Evolutionary conservation across 2,797 vertebrate genomes (phyloP), one percentile per base, ranked within the genome.

Genomic region (Pyrocephalus nanus): DNA sequence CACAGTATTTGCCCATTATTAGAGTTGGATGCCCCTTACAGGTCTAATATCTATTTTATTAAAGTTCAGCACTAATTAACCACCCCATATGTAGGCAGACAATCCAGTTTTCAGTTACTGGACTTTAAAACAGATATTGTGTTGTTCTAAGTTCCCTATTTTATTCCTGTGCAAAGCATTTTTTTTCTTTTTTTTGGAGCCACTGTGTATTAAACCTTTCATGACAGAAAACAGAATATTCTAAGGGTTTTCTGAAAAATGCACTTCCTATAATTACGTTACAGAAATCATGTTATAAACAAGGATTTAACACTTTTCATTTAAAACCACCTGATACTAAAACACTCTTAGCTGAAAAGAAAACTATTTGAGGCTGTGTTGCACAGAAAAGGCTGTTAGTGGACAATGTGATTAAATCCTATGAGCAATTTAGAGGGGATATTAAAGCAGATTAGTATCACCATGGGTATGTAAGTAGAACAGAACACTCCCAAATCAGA

Each of bases 381-480:
- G 51, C 13, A 90, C 45, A 47, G n/a, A 87, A 93, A 90, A 88
- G 30, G 54, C 12, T 94, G 20, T 40, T 82, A 51, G 6, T 66
- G 27, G 25, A 27, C 22, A 88, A 43, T 40, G 70, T 91, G 90
- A 90, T 86, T 54, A 40, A n/a, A 30, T 92, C 60, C 57, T 62
- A 29, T 51, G 42, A 58, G 26, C 38, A 89, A 47, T 55, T 84
- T 75, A 77, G 14, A 32, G 73, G 75, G 70, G 30, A 7, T 45
- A 38, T 96, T 90, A 93, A 65, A 95, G 86, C 26, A 88, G 38
- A 45, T 95, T 92, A 40, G 16, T 29, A 42, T 61, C 76, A 40
- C 54, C 15, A 4, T 4, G 57, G 27, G 12, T 75, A 62, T 51
- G 43, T 45, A 71, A 50, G 25, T 73, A 57, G 45, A 88, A 62